A percentile compares a stretch with the other conserved stretches of the same genome.
These are phyloP conservation scores for Clepsis dumicolana DNA, from an alignment of 2,888 invertebrate genomes.

Conservation along the genomic window DNA sequence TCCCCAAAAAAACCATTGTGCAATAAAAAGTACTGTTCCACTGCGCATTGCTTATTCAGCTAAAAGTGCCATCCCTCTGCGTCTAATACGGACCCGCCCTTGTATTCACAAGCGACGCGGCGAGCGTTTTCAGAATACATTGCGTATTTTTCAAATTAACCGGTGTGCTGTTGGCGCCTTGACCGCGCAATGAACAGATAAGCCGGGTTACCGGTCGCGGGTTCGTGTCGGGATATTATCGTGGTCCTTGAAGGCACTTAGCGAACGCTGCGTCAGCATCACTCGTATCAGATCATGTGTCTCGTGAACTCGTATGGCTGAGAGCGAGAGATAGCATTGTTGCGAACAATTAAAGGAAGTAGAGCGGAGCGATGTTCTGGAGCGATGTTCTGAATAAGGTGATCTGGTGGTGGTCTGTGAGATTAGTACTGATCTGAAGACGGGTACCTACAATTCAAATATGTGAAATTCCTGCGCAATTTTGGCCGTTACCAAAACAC, in stretches of 20 bases:
- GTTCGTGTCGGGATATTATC: conserved; percentile 13
- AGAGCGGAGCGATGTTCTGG: conserved; percentile 11
- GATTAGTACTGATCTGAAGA: not conserved
- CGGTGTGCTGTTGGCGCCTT: too few relatives aligned
- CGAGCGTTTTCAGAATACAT: too few relatives aligned
- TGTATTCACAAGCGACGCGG: too few relatives aligned
- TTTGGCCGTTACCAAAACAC: too few relatives aligned
- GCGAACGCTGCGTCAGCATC: conserved; percentile 33
- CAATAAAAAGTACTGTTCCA: not conserved
- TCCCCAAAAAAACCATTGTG: not conserved
- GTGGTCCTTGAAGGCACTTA: conserved; percentile 38
- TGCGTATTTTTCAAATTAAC: too few relatives aligned
- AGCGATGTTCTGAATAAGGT: conserved; percentile 15
- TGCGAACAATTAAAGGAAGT: conserved; percentile 24
- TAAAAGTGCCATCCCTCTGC: not conserved
- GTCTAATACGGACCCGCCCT: too few relatives aligned
- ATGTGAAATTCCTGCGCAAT: too few relatives aligned
- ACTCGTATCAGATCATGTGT: conserved; percentile 38
- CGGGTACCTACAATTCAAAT: not conserved
- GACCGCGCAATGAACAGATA: too few relatives aligned
- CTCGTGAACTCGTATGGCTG: conserved; percentile 35
- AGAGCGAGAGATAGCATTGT: conserved; percentile 41
- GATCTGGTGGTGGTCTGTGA: not conserved
- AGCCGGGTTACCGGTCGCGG: too few relatives aligned
- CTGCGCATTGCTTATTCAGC: not conserved